Percentiles rank a stretch among this genome's conserved stretches.
phyloP scores from a whole-genome alignment of 1,140 invertebrate species.

The Achroia grisella region DNA sequence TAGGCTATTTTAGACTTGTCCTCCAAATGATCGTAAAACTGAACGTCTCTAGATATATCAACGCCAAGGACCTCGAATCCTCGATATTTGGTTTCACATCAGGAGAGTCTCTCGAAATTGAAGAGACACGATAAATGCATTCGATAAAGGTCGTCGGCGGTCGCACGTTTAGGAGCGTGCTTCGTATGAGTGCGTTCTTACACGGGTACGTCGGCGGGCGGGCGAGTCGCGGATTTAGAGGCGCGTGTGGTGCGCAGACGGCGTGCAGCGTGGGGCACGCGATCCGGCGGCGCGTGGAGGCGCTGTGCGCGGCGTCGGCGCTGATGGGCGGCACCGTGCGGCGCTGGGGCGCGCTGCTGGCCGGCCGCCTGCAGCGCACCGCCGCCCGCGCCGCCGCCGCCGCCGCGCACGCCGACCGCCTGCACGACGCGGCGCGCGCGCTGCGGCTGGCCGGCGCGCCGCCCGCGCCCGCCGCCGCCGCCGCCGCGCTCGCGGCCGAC shows the following conservation, averaged over 20 bases:
- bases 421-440: constrained; percentile 21
- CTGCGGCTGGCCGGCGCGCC: constrained; percentile 27
- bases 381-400: constrained; percentile 28
- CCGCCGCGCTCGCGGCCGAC: constrained; percentile 10
- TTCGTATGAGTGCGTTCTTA: no score
- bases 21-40: no score
- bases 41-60: no score
- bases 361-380: constrained; percentile 27
- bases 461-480: constrained; percentile 19
- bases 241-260: constrained; percentile 30
- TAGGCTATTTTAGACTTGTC: no score
- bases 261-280: constrained; percentile 91
- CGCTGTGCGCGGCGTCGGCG: constrained; percentile 44
- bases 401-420: constrained; percentile 24
- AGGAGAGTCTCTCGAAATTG: no score
- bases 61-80: no score
- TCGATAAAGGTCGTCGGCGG: no score
- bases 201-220: no score
- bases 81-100: no score
- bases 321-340: constrained; percentile 51
- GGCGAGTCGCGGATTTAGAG: no score
- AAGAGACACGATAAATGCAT: no score
- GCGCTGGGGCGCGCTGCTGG: constrained; percentile 56
- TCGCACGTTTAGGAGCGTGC: no score
- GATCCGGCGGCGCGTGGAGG: constrained; percentile 85